phyloP scores from a whole-genome alignment of 2,888 invertebrate genomes.

The Pseudococcus longispinus region DNA sequence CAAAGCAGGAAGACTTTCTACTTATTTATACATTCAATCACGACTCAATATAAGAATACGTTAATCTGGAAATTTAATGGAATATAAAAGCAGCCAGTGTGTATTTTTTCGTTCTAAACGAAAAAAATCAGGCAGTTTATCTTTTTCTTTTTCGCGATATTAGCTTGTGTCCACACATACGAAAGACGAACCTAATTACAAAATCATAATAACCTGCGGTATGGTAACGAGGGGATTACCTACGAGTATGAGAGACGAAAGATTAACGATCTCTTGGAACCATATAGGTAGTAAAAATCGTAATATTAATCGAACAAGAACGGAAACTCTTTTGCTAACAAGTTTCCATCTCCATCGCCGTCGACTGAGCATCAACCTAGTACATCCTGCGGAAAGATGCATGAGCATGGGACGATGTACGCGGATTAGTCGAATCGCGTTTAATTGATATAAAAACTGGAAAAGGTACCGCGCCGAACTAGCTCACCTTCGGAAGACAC shows the following conservation, averaged over 20 bases:
- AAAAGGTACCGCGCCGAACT: background rate
- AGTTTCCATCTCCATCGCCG: background rate
- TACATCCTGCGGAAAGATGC: constrained; percentile 27
- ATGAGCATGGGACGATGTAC: no score
- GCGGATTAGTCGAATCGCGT: background rate
- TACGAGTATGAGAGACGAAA: background rate
- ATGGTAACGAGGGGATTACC: background rate
- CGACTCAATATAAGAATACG: background rate
- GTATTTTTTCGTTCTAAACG: background rate
- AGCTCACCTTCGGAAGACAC: constrained; percentile 20
- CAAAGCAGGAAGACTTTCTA: constrained; percentile 42
- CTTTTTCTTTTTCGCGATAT: constrained; percentile 5
- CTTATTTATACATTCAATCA: constrained; percentile 39
- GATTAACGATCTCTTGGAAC: constrained; percentile 11
- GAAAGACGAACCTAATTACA: background rate
- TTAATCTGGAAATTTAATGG: constrained; percentile 40
- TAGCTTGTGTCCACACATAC: background rate
- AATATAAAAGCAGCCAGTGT: background rate
- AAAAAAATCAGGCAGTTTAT: background rate
- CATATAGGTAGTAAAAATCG: background rate
- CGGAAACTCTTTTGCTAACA: background rate
- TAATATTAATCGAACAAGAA: no score
- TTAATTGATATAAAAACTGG: constrained; percentile 8
- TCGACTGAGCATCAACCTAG: background rate
- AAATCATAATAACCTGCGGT: background rate